These are phyloP conservation scores for Thryonomys swinderianus DNA, from an alignment of 2,113 vertebrate genomes.

Conservation along the genomic window DNA sequence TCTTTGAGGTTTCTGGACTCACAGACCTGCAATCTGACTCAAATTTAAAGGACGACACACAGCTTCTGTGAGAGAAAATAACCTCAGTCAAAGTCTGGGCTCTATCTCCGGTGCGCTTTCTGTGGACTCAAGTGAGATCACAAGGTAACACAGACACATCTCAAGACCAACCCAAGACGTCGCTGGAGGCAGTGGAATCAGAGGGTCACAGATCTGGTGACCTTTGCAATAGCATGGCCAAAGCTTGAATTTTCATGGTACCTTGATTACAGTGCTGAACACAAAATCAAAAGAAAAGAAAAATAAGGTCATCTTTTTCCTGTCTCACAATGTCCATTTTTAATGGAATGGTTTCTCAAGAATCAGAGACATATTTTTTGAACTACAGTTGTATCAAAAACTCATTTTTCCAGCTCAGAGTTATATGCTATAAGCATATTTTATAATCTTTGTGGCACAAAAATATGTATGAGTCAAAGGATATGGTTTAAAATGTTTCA, in stretches of 20 bases:
- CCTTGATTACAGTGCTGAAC: neutral
- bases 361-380: neutral
- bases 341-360: neutral
- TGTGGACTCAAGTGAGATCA: neutral
- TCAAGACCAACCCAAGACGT: neutral
- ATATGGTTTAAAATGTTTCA: neutral
- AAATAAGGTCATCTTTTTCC: neutral
- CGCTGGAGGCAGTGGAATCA: neutral
- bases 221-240: no score
- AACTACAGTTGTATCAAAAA: neutral
- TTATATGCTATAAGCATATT: neutral
- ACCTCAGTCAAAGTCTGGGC: neutral
- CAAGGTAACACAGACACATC: neutral
- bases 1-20: neutral
- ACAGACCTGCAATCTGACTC: neutral
- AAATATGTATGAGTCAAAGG: neutral
- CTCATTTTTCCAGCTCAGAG: neutral
- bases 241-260: no score
- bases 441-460: neutral
- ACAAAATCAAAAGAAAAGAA: neutral
- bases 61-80: neutral
- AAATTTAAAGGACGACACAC: neutral
- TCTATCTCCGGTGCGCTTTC: neutral
- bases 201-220: neutral
- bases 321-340: constrained; percentile 1